Percentiles rank a stretch among this genome's conserved stretches.
These are phyloP conservation scores for Seriola rivoliana DNA, from an alignment of 2,113 vertebrate species.

Conservation along the genomic window DNA sequence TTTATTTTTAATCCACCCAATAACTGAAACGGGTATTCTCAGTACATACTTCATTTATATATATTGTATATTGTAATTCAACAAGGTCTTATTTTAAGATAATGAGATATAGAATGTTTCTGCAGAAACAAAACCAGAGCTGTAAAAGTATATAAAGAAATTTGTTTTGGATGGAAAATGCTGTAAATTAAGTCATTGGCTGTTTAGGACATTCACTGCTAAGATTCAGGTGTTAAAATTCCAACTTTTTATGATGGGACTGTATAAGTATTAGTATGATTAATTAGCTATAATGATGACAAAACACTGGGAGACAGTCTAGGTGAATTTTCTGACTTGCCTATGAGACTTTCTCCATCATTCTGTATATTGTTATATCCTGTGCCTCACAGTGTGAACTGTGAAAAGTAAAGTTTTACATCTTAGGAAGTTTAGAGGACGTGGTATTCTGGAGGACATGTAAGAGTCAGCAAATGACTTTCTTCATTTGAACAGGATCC, in stretches of 20 bases:
- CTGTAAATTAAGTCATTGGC: background rate
- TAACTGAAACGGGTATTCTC: background rate
- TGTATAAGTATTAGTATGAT: slow-evolving; percentile 1
- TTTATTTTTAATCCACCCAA: background rate
- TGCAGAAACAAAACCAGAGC: background rate
- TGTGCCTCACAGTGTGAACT: background rate
- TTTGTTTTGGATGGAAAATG: background rate
- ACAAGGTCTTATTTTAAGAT: background rate
- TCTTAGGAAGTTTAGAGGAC: slow-evolving; percentile 3
- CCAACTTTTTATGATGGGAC: background rate
- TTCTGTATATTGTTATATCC: slow-evolving; percentile 6
- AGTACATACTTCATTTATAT: background rate
- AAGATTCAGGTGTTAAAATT: background rate
- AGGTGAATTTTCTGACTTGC: background rate
- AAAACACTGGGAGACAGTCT: background rate
- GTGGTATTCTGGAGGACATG: background rate
- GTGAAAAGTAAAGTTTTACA: slow-evolving; percentile 34
- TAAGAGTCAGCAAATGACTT: slow-evolving; percentile 31
- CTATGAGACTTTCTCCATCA: slow-evolving; percentile 12
- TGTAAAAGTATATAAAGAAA: too few species aligned
- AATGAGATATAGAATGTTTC: background rate
- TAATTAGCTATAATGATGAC: background rate
- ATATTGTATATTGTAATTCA: background rate
- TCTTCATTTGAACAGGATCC: slow-evolving; percentile 33
- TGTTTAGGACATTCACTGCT: background rate